phyloP scores from a whole-genome alignment of 2,113 vertebrate species.

The Penelope pileata region DNA sequence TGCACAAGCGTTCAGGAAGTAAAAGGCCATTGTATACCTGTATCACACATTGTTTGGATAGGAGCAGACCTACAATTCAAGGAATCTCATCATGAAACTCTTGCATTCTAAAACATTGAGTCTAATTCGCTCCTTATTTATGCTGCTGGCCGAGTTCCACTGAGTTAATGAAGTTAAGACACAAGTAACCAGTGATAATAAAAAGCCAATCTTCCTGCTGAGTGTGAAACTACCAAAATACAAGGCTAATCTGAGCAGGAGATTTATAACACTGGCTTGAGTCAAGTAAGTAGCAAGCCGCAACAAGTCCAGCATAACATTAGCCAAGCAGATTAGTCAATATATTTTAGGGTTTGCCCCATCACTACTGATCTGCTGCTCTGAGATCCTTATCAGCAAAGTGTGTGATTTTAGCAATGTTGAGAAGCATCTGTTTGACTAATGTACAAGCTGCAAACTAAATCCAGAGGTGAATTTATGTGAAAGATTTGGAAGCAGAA shows the following conservation, averaged over 20 bases:
- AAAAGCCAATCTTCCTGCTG: neutral
- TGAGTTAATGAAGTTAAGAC: conserved; percentile 12
- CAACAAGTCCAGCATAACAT: neutral
- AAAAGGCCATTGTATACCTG: conserved; percentile 59
- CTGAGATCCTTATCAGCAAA: neutral
- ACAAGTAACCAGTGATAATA: neutral
- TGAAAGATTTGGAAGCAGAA: neutral
- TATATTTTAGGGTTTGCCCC: neutral
- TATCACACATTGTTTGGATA: conserved; percentile 39
- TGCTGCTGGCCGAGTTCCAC: neutral
- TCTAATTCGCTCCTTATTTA: neutral
- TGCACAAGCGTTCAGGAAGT: conserved; percentile 44
- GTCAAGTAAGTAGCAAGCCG: neutral
- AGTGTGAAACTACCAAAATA: neutral
- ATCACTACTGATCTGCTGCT: neutral
- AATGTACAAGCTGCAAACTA: neutral
- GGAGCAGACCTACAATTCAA: conserved; percentile 49
- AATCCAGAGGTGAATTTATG: neutral
- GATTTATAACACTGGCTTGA: neutral
- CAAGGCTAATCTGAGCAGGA: neutral
- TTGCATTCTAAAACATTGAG: neutral
- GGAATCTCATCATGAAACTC: conserved; percentile 11
- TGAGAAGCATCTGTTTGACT: neutral
- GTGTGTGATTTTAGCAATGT: neutral
- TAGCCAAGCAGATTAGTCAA: neutral